Conservation (phyloP, 2,888 invertebrate species). For the Hypomecis punctinalis region DNA sequence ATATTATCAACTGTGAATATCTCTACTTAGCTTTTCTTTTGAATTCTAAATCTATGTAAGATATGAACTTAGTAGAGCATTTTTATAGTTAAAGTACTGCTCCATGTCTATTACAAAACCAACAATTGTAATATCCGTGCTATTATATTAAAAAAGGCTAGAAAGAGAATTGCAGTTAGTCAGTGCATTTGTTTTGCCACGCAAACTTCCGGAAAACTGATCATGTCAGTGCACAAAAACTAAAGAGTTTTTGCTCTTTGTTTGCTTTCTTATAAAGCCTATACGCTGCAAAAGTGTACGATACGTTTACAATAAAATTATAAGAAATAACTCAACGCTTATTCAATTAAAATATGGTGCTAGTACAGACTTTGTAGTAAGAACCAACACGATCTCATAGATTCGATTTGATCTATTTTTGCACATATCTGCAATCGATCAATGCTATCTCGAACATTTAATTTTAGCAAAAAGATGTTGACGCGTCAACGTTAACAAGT, state of each 20-base stretch:
- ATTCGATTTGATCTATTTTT: constrained; percentile 47
- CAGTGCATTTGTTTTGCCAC: constrained; percentile 10
- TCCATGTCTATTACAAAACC: too few species aligned
- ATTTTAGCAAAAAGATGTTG: constrained; percentile 73
- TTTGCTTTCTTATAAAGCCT: constrained; percentile 2
- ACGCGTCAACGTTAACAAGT: constrained; percentile 68
- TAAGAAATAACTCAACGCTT: neutral
- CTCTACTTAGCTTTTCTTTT: too few species aligned
- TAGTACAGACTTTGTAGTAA: constrained; percentile 12
- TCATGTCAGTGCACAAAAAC: constrained; percentile 15
- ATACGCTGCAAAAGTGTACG: neutral
- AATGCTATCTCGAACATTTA: constrained; percentile 72
- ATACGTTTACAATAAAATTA: constrained; percentile 3
- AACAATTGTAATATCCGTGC: too few species aligned
- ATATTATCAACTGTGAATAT: too few species aligned
- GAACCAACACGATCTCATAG: constrained; percentile 26
- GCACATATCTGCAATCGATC: constrained; percentile 60
- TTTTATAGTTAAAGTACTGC: too few species aligned
- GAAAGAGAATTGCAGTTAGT: constrained; percentile 12
- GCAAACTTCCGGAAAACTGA: constrained; percentile 7
- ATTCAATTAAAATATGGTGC: neutral
- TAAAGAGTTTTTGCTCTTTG: constrained; percentile 1
- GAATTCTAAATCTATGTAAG: too few species aligned
- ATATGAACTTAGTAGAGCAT: too few species aligned
- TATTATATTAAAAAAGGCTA: neutral